These are phyloP conservation scores for Gavia stellata DNA, from an alignment of 2,113 vertebrate species.

Conservation along the genomic window DNA sequence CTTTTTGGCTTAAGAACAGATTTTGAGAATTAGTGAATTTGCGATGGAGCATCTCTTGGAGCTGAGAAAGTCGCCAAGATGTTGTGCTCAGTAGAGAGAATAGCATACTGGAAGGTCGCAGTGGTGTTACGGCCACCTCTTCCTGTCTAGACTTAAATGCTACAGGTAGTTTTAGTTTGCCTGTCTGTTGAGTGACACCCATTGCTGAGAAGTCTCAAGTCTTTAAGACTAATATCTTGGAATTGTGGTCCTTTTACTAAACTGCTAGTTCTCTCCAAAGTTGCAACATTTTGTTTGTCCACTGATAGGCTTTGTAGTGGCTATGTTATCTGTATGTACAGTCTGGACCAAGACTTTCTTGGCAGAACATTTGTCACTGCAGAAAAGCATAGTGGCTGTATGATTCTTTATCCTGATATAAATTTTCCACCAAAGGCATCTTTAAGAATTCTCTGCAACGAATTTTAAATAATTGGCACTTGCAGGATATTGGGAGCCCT, in stretches of 20 bases:
- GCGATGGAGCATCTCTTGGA: background rate
- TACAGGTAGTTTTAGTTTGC: background rate
- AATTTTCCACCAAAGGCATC: background rate
- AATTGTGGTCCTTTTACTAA: background rate
- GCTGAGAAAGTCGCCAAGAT: background rate
- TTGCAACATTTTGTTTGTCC: background rate
- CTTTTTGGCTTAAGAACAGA: background rate
- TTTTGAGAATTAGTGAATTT: background rate
- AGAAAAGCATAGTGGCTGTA: background rate
- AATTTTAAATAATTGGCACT: background rate
- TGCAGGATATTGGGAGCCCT: background rate
- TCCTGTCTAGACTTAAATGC: background rate
- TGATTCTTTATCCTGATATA: background rate
- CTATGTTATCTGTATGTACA: background rate
- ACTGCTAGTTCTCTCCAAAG: background rate
- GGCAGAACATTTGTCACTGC: background rate
- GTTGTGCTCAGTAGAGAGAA: background rate
- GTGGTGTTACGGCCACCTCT: background rate
- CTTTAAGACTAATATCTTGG: background rate
- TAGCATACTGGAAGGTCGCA: background rate
- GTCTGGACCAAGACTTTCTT: background rate
- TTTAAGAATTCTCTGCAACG: background rate
- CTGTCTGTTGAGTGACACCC: background rate
- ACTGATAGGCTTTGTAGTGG: background rate
- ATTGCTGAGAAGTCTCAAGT: background rate